Conservation (phyloP, 1,140 invertebrate genomes). For the Drosophila malerkotliana region DNA sequence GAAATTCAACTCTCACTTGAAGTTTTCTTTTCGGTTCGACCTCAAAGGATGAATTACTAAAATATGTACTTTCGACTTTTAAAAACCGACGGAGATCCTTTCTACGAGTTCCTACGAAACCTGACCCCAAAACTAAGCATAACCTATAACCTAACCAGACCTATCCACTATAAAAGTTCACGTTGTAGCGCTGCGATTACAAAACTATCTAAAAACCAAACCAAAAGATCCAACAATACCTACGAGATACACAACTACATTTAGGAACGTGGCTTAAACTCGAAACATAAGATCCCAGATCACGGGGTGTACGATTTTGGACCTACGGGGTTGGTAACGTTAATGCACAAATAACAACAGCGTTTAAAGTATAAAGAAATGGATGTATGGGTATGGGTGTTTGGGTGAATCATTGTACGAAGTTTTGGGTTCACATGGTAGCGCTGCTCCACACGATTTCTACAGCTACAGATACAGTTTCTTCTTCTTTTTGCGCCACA, state of each 20-base stretch:
- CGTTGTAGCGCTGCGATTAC: slow-evolving; percentile 66
- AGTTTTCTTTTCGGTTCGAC: no score
- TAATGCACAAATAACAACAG: slow-evolving; percentile 78
- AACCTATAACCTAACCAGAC: slow-evolving; percentile 36
- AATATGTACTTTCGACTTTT: no score
- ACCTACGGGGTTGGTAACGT: slow-evolving; percentile 18
- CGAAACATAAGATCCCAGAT: slow-evolving; percentile 7
- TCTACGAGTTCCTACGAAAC: slow-evolving; percentile 26
- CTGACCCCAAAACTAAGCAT: slow-evolving; percentile 8
- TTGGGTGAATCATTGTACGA: not conserved
- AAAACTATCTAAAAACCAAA: slow-evolving; percentile 34
- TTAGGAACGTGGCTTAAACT: slow-evolving; percentile 66
- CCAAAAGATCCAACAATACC: slow-evolving; percentile 34
- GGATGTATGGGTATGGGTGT: slow-evolving; percentile 14
- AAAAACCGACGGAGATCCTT: slow-evolving; percentile 48
- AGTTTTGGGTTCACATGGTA: slow-evolving; percentile 29
- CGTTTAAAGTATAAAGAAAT: slow-evolving; percentile 38
- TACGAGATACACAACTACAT: slow-evolving; percentile 44
- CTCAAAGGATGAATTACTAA: slow-evolving; percentile 2
- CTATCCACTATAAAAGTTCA: slow-evolving; percentile 62
- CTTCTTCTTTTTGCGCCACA: slow-evolving; percentile 66
- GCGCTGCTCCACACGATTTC: slow-evolving; percentile 20
- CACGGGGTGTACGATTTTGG: not conserved
- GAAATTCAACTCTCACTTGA: slow-evolving; percentile 9
- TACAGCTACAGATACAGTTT: slow-evolving; percentile 41